A percentile compares a stretch with the other conserved stretches of the same genome.
Conservation (phyloP, 2,888 invertebrate species). For the Mesoligia furuncula region DNA sequence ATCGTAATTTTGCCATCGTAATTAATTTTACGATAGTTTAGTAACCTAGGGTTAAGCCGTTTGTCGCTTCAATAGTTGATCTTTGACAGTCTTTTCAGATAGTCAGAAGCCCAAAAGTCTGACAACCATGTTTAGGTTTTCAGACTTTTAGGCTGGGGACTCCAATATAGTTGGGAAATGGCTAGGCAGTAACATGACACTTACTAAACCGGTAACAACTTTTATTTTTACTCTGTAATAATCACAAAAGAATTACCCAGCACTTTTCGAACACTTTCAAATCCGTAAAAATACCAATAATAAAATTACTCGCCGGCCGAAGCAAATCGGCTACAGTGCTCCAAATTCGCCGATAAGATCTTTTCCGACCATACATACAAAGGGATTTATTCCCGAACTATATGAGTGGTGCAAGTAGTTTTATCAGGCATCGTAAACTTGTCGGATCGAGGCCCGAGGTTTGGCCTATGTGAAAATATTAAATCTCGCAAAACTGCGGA, state of each 20-base stretch:
- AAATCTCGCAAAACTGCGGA: constrained; percentile 66
- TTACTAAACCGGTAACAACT: not conserved
- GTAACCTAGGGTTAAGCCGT: no score
- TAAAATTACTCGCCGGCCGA: constrained; percentile 19
- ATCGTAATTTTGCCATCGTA: no score
- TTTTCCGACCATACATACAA: constrained; percentile 32
- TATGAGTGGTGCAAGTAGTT: constrained; percentile 54
- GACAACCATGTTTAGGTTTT: not conserved
- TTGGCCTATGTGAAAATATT: constrained; percentile 77
- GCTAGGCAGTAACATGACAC: not conserved
- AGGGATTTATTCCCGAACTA: constrained; percentile 53
- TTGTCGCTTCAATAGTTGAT: not conserved
- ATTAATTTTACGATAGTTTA: no score
- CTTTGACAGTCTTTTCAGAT: not conserved
- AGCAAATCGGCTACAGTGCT: constrained; percentile 28
- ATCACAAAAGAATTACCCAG: not conserved
- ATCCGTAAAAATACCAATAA: constrained; percentile 17
- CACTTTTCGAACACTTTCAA: not conserved
- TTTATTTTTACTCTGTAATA: no score
- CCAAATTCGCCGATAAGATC: constrained; percentile 20
- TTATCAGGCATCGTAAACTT: constrained; percentile 74
- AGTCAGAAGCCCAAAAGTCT: not conserved
- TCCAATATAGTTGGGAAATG: rapidly evolving
- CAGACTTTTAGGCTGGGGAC: not conserved
- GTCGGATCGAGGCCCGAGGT: constrained; percentile 70